Conservation (phyloP, 2,797 vertebrate species). For the Onychomys leucogaster region DNA sequence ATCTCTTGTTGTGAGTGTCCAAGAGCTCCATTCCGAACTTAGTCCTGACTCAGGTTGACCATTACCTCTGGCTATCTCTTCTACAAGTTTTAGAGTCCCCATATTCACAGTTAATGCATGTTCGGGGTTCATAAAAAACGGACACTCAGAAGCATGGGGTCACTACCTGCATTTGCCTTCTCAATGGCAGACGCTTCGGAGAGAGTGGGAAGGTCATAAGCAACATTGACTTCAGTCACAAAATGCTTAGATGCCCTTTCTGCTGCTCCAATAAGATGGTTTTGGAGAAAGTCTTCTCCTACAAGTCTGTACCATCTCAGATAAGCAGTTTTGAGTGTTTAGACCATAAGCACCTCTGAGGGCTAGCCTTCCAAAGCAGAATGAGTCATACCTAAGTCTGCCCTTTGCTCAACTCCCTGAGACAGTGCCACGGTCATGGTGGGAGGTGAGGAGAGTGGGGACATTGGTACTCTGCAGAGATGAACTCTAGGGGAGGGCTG, state of each 20-base stretch:
- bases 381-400: slow-evolving; percentile 63
- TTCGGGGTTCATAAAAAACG: not conserved
- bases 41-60: not conserved
- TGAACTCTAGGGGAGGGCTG: not conserved
- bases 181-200: not conserved
- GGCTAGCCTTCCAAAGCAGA: slow-evolving; percentile 73
- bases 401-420: slow-evolving; percentile 61
- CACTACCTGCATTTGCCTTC: not conserved
- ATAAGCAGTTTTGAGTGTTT: slow-evolving; percentile 77
- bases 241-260: slow-evolving; percentile 55
- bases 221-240: slow-evolving; percentile 34
- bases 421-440: slow-evolving; percentile 5
- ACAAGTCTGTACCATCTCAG: slow-evolving; percentile 69
- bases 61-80: fast-evolving
- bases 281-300: slow-evolving; percentile 74
- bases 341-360: slow-evolving; percentile 73
- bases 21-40: not conserved
- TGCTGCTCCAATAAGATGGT: slow-evolving; percentile 58
- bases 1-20: not conserved
- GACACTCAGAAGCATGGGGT: not conserved
- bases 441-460: not conserved
- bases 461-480: not conserved
- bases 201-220: not conserved
- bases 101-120: not conserved
- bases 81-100: not conserved